Base-by-base conservation (phyloP, 2,888 invertebrate genomes). In the Rosalia funebris region DNA sequence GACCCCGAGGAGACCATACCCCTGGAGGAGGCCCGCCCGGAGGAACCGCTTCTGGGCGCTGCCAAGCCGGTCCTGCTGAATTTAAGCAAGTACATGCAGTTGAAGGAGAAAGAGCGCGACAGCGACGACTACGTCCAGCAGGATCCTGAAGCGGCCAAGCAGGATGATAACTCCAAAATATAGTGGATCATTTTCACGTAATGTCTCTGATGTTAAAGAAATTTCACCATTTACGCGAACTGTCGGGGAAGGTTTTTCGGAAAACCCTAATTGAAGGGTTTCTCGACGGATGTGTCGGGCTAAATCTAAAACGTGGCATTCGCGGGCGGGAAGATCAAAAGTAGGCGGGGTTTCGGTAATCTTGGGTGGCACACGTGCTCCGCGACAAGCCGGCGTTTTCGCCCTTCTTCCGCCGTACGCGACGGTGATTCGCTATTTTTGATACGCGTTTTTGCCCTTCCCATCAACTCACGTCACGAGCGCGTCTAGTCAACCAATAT, bases 41-140 rank as follows among this genome's bases (percentile, higher is more conserved):
- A 76, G 44, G 79, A 79, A 60, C 81, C 81, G 1, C 70, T 82
- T 2, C 63, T 82, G 31, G 79, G 79, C 17, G 46, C 73, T n/a
- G 66, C 72, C 2, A 73, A 71, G 41, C 71, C 73, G 20, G 75
- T 71, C 63, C 60, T 75, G 36, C 66, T 79, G 46, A 75, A 70
- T 57, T 68, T 77, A 48, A 70, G 74, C 46, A 77, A 75, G 60
- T 75, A 62, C 73, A 76, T 45, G 69, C 34, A 34, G 34, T n/a
- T 7, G 34, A 11, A 34, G 34, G 7, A 11, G 10, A 2, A 34
- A n/a, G 34, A 34, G 34, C 32, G 47, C 1, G 66, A 66, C 16
- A 66, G 70, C 25, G 69, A 71, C 11, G 70, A 71, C 12, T 20
- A 19, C 11, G 39, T 17, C 36, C n/a, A n/a, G 1, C 36, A 20